Evolutionary conservation across 1,140 invertebrate species (phyloP).

Genomic region (Bombus soroeensis): DNA sequence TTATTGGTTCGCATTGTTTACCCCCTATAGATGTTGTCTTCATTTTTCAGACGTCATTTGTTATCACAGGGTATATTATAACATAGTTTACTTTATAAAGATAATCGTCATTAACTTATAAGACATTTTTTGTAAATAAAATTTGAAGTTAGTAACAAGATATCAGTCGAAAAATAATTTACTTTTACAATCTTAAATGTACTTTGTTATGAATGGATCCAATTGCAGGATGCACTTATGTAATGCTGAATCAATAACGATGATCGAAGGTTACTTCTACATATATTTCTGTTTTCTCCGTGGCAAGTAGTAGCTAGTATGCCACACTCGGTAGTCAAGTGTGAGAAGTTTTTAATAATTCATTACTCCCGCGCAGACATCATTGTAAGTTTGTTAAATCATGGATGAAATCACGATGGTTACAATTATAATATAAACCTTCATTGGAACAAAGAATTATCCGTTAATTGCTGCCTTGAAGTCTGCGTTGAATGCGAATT

Average conservation of each 20-base stretch:
- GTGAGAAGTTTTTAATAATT: slow-evolving; percentile 11
- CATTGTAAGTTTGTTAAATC: not conserved
- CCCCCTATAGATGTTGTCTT: not conserved
- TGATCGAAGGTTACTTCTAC: not conserved
- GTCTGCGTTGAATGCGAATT: not conserved
- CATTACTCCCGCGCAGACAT: not conserved
- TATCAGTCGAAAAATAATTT: not conserved
- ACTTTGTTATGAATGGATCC: not conserved
- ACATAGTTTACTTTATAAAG: not conserved
- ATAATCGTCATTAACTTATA: not conserved
- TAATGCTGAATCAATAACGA: not conserved
- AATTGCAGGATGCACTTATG: not conserved
- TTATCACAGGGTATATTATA: not conserved
- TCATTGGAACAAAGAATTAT: not conserved
- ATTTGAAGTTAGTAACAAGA: not conserved
- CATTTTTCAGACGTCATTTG: not conserved
- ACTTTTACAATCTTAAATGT: not conserved
- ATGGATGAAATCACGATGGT: not conserved
- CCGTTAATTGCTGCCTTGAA: not conserved
- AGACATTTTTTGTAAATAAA: too few relatives aligned
- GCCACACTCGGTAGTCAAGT: not conserved
- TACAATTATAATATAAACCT: not conserved
- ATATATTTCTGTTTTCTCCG: not conserved
- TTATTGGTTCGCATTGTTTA: slow-evolving; percentile 5
- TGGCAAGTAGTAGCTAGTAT: not conserved